These are phyloP conservation scores for Drosophila villosipedis DNA, from an alignment of 2,888 invertebrate species.

Conservation along the genomic window DNA sequence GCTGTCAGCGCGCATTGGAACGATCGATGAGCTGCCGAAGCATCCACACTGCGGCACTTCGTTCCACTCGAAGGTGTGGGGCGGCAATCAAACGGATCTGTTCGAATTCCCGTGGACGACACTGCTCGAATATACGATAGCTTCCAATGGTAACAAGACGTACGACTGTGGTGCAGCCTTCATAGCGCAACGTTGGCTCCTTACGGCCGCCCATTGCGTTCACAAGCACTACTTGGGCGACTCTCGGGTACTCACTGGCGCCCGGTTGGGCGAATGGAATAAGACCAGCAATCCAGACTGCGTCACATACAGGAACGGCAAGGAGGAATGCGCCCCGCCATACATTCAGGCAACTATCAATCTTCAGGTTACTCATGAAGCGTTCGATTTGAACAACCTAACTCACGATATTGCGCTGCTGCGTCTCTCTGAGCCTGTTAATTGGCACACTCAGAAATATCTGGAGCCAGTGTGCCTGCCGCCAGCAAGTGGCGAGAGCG, in stretches of 20 bases:
- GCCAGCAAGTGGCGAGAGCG: slow-evolving; percentile 25
- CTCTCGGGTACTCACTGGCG: slow-evolving; percentile 86
- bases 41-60: slow-evolving; percentile 62
- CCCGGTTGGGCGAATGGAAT: slow-evolving; percentile 85
- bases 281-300: slow-evolving; percentile 87
- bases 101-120: slow-evolving; percentile 65
- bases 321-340: slow-evolving; percentile 87
- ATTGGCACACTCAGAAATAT: slow-evolving; percentile 76
- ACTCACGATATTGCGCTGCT: slow-evolving; percentile 89
- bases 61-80: slow-evolving; percentile 48
- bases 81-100: slow-evolving; percentile 43
- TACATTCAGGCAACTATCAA: slow-evolving; percentile 87
- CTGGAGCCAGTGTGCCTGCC: slow-evolving; percentile 88
- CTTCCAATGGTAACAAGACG: slow-evolving; percentile 85
- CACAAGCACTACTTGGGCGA: slow-evolving; percentile 86
- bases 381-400: slow-evolving; percentile 84
- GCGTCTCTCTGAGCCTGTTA: slow-evolving; percentile 86
- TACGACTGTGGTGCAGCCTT: slow-evolving; percentile 88
- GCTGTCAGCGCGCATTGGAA: slow-evolving; percentile 30
- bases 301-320: slow-evolving; percentile 74
- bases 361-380: slow-evolving; percentile 87
- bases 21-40: slow-evolving; percentile 47
- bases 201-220: slow-evolving; percentile 65
- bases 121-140: slow-evolving; percentile 49
- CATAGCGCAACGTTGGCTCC: slow-evolving; percentile 66